These are phyloP conservation scores for Apoda limacodes DNA, from an alignment of 2,888 invertebrate species.

Conservation along the genomic window DNA sequence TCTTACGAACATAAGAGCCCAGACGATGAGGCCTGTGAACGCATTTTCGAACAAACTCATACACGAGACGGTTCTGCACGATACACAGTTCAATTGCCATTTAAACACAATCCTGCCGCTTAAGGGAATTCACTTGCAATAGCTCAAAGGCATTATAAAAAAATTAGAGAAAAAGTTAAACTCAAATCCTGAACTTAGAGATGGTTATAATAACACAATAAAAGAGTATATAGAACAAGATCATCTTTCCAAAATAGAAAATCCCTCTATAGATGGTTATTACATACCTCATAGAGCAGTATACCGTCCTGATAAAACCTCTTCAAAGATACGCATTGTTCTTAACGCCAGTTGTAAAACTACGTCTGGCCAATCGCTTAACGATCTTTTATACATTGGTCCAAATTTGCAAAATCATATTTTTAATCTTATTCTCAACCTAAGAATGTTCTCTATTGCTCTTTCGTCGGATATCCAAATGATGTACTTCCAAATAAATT, in stretches of 20 bases:
- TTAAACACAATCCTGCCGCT: constrained; percentile 1
- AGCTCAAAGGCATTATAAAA: constrained; percentile 3
- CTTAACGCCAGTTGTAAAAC: too few relatives aligned
- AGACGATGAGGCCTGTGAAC: constrained; percentile 6
- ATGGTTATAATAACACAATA: constrained; percentile 2
- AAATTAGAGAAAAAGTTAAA: constrained; percentile 3
- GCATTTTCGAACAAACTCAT: background rate
- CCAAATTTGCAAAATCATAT: too few relatives aligned
- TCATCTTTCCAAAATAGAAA: constrained; percentile 1
- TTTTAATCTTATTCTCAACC: too few relatives aligned
- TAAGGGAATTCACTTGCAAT: constrained; percentile 2
- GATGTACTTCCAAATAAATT: too few relatives aligned
- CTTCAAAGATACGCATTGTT: too few relatives aligned
- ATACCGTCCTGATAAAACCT: constrained; percentile 4
- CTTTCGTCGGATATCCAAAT: too few relatives aligned
- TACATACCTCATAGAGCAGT: constrained; percentile 2
- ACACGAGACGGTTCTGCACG: constrained; percentile 3
- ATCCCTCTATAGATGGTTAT: background rate
- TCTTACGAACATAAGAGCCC: constrained; percentile 8
- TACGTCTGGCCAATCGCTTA: too few relatives aligned
- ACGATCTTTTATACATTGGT: too few relatives aligned
- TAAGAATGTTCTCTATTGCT: too few relatives aligned
- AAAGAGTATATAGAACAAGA: constrained; percentile 5
- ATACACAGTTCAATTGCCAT: constrained; percentile 5
- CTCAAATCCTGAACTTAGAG: background rate